Base-by-base conservation (phyloP, 2,797 vertebrate genomes). In the Lemur catta region DNA sequence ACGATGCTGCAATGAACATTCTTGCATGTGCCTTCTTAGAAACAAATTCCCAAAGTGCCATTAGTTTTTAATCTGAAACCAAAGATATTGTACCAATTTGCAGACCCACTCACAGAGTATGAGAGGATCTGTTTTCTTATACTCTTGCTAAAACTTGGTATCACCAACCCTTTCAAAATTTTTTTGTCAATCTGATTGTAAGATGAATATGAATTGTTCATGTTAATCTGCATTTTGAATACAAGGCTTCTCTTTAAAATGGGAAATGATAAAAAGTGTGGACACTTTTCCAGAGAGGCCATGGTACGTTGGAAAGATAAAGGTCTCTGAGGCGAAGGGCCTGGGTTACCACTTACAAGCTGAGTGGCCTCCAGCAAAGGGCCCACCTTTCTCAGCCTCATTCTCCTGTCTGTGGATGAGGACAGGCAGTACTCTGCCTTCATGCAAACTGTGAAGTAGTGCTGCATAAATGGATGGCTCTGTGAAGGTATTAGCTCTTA, bases 151-250 rank as follows among this genome's bases (percentile, higher is more conserved):
- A 94, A 91, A 76, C 12, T 52, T 72, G 14, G 6, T 96, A 69
- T 52, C 30, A 41, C 57, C 7, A 41, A 69, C 50, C 7, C 41
- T 90, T 69, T 93, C 61, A n/a, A n/a, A 74, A 15, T 72, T 41
- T 84, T 84, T 76, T 61, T 38, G 3, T 20, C 55, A 78, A 22
- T 74, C 67, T 65, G 46, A 82, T 79, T 81, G 43, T 85, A 84
- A 86, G 74, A 87, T 20, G 28, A 91, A 93, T 33, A 81, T 72
- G 26, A 35, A 84, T 65, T 84, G 38, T 57, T 95, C 55, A 17
- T 75, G 52, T 71, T 86, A 75, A 95, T 89, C 94, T 94, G 43
- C 81, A 92, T 93, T 90, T 94, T 61, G 71, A 76, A 41, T 74
- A 59, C 28, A 71, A 55, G 33, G 50, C 91, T 71, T 96, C 14